phyloP scores from a whole-genome alignment of 2,888 invertebrate genomes.

The Sympetrum striolatum region DNA sequence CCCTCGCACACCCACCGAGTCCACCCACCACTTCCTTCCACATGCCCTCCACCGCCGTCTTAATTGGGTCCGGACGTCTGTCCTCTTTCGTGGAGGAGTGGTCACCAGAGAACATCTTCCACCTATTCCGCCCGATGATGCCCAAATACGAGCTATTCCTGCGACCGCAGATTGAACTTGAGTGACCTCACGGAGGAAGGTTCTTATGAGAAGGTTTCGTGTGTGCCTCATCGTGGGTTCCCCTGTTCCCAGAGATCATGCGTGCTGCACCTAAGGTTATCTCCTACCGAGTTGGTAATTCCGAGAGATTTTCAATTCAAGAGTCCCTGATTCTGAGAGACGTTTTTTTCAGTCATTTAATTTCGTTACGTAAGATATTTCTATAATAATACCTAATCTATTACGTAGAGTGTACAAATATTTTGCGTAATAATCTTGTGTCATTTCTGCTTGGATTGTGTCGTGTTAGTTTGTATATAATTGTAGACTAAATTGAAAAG shows the following conservation, averaged over 20 bases:
- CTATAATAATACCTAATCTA: no score
- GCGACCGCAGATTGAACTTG: not conserved
- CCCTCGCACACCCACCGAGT: not conserved
- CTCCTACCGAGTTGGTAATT: no score
- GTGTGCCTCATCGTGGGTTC: not conserved
- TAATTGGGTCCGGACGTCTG: not conserved
- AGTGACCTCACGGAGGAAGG: not conserved
- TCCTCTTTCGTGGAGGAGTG: not conserved
- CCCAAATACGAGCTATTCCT: not conserved
- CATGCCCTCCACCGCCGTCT: not conserved
- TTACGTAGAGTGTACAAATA: no score
- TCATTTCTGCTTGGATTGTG: no score
- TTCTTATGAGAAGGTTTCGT: not conserved
- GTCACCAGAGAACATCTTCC: not conserved
- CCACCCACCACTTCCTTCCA: not conserved
- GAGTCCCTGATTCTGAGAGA: no score
- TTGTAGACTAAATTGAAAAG: no score
- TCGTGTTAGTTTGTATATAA: no score
- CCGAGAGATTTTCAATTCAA: not conserved
- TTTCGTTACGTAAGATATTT: no score
- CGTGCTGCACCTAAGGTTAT: no score
- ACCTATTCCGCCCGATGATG: not conserved
- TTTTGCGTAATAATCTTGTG: no score
- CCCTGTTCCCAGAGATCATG: no score
- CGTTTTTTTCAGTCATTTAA: no score